Percentiles rank a stretch among this genome's conserved stretches.
phyloP scores from a whole-genome alignment of 1,140 invertebrate species.

The Caenorhabditis briggsae region DNA sequence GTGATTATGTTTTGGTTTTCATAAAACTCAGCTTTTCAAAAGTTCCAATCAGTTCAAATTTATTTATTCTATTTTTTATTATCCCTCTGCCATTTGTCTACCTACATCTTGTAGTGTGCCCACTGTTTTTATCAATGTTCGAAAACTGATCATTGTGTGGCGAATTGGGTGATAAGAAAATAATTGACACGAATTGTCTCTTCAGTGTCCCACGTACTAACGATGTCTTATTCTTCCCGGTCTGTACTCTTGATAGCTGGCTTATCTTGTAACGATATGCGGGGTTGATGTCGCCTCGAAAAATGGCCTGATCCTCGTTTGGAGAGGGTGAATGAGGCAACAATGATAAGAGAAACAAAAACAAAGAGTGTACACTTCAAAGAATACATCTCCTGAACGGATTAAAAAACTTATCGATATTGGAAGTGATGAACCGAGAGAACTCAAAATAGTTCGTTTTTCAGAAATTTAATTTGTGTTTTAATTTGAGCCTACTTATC shows the following conservation, averaged over 20 bases:
- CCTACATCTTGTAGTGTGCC: conserved; percentile 16
- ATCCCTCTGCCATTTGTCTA: too few relatives aligned
- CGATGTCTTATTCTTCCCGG: too few relatives aligned
- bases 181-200: background rate
- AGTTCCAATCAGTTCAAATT: background rate
- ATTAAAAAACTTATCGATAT: too few relatives aligned
- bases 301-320: conserved; percentile 32
- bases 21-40: background rate
- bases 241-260: too few relatives aligned
- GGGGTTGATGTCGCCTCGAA: background rate
- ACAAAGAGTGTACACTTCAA: too few relatives aligned
- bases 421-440: too few relatives aligned
- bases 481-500: too few relatives aligned
- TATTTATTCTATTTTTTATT: background rate
- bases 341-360: too few relatives aligned
- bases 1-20: too few relatives aligned
- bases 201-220: conserved; percentile 16
- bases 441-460: too few relatives aligned
- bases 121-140: conserved; percentile 28
- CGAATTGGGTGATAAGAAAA: conserved; percentile 10
- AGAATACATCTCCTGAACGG: too few relatives aligned
- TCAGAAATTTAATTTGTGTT: too few relatives aligned
- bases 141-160: conserved; percentile 28
- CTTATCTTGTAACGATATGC: background rate
- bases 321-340: background rate